Evolutionary conservation across 1,140 invertebrate species (phyloP), one percentile per base, ranked within the genome.

Genomic region (Calephelis virginiensis): DNA sequence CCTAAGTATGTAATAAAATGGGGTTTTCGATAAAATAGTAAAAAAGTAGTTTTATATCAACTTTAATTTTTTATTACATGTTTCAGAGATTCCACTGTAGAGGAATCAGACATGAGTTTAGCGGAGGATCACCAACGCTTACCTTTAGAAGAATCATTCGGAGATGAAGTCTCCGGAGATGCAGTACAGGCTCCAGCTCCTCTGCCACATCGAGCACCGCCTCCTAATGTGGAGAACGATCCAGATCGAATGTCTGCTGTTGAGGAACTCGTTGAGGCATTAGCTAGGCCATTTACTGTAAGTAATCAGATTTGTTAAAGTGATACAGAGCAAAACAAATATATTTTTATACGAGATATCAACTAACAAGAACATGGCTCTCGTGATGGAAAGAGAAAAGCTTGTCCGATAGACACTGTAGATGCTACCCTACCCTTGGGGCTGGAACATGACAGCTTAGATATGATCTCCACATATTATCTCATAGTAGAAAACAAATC

Each of bases 121-220:
- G 73, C 81, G 12, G 85, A 87, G 63, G 83, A 86, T 48, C 78
- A 81, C 14, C 84, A 85, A 61, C 81, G 80, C 11, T 73, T 87
- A 6, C 85, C 85, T 0, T 56, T 90, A 46, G 86, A 89, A 69
- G 86, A 89, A 64, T 82, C 82, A 0, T 88, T 91, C 13, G 86
- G 86, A n/a, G 88, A 89, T 53, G 85, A 87, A 47, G 86, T 90
- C 0, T 88, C 85, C 0, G 88, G 85, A 12, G 86, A 91, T 50
- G 86, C 77, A 0, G 89, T 89, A 4, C 73, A 80, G 0, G 83
- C 92, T 0, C 93, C 93, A 17, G 93, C 93, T 5, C 93, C 93
- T 43, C 86, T 85, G 9, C 80, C 85, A 0, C 86, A 86, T 13
- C 63, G 83, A 9, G 84, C 86, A 0, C 85, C 88, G 0, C 83